These are phyloP conservation scores for Manacus vitellinus DNA, from an alignment of 2,113 vertebrate genomes.

Conservation along the genomic window DNA sequence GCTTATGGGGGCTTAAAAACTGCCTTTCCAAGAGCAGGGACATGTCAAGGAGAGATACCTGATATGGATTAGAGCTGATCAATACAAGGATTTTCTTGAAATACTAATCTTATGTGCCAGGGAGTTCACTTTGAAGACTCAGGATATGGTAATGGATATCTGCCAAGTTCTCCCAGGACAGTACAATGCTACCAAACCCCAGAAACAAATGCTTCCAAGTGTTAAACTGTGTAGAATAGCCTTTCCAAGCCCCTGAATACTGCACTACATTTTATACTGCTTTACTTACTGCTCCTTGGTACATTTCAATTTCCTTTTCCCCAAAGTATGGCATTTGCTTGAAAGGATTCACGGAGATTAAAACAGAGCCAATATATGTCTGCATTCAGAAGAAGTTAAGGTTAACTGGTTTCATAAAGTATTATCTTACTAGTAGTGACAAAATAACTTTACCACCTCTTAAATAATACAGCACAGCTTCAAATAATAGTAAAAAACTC, in stretches of 20 bases:
- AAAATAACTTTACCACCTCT: background rate
- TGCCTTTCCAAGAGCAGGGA: background rate
- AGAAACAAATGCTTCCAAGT: background rate
- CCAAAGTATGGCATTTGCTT: slow-evolving; percentile 99
- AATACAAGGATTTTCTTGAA: background rate
- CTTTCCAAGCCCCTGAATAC: background rate
- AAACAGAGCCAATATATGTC: slow-evolving; percentile 97
- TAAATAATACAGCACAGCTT: background rate
- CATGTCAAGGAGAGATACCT: background rate
- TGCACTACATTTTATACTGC: background rate
- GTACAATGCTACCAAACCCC: background rate
- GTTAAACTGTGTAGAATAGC: background rate
- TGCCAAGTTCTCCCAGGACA: background rate
- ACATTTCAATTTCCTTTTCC: slow-evolving; percentile 98
- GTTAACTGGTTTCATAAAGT: slow-evolving; percentile 2
- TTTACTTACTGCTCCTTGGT: slow-evolving; percentile 95
- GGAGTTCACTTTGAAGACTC: background rate
- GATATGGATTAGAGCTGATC: background rate
- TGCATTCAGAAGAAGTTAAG: slow-evolving; percentile 81
- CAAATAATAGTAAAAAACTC: background rate
- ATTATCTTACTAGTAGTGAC: background rate
- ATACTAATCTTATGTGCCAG: background rate
- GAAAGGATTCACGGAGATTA: slow-evolving; percentile 98
- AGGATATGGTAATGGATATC: background rate
- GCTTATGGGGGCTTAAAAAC: background rate